phyloP scores from a whole-genome alignment of 1,140 invertebrate species.

The Megalopta genalis region DNA sequence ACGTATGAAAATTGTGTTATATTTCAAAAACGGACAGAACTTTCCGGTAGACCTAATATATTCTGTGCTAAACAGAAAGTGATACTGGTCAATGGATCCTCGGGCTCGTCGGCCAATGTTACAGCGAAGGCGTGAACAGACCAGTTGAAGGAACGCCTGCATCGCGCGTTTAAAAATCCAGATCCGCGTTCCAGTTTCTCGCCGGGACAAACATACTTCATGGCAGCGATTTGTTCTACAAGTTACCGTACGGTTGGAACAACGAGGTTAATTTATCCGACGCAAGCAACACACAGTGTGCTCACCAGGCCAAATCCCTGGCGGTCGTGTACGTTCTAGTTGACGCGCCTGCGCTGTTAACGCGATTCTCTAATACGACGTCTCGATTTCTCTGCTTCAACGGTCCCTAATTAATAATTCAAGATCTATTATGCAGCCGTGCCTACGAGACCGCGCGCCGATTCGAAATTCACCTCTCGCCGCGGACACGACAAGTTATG shows the following conservation, averaged over 20 bases:
- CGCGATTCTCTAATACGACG: conserved; percentile 37
- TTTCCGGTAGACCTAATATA: too few relatives aligned
- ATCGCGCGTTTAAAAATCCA: too few relatives aligned
- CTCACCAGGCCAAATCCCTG: not conserved
- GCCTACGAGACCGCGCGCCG: not conserved
- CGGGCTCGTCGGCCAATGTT: too few relatives aligned
- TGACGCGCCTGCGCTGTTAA: conserved; percentile 8
- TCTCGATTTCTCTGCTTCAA: conserved; percentile 41
- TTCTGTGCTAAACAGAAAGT: too few relatives aligned
- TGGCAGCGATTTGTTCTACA: conserved; percentile 8
- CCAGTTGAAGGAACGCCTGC: too few relatives aligned
- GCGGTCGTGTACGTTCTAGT: conserved; percentile 24
- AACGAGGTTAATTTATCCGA: conserved; percentile 31
- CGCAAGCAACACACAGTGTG: conserved; percentile 12
- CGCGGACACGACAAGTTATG: not conserved
- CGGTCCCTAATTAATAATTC: conserved; percentile 41
- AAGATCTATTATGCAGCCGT: conserved; percentile 37
- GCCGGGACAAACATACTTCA: not conserved
- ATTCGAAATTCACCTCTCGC: conserved; percentile 4
- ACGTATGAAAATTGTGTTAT: too few relatives aligned
- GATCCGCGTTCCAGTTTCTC: not conserved
- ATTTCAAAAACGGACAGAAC: too few relatives aligned
- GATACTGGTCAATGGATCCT: too few relatives aligned
- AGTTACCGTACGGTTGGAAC: not conserved
- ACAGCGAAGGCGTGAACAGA: too few relatives aligned